Base-by-base conservation (phyloP, 37 sponge, comb jelly and placozoan genomes). In the Axinella damicornis region DNA sequence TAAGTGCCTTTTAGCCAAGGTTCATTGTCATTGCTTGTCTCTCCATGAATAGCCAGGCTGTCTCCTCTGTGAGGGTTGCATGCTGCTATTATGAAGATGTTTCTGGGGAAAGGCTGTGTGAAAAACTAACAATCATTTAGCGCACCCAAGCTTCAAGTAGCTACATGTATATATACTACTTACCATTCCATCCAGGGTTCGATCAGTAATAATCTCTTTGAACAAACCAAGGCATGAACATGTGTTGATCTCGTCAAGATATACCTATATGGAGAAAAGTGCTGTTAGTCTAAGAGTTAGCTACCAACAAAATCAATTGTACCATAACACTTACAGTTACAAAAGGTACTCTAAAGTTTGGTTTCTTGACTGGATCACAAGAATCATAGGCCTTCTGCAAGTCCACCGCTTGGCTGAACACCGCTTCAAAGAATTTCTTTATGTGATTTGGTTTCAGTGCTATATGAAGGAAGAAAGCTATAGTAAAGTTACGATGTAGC, bases 211-310 rank as follows among this genome's bases (percentile, higher is more conserved):
- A 4, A 91, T 52, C 60, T 91, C 92, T 62, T 91, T 91, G 59
- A 91, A 75, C 22, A 91, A 30, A 18, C 92, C 92, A 30, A 87
- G 39, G 70, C 92, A 91, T 5, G 87, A 87, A 15, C 83, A 87
- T 59, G 92, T 91, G 79, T 91, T 91, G 57, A 91, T 74, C 63
- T 91, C 92, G 58, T 91, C 92, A 4, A 83, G n/a, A 84, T 58
- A 88, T 12, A 83, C 83, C 54, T n/a, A n/a, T 65, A 59, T 0
- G 15, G 20, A 6, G 57, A 2, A 33, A 63, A 1, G 39, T 74
- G n/a, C 40, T 74, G 65, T 57, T 2, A 22, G 33, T 25, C 20
- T 30, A 2, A 0, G 9, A 28, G 57, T 17, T 25, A 19, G 0
- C 22, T 24, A 30, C n/a, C 21, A 4, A 30, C n/a, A n/a, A n/a